These are phyloP conservation scores for Neosilurus hyrtlii DNA, from an alignment of 2,797 vertebrate species.

Conservation along the genomic window DNA sequence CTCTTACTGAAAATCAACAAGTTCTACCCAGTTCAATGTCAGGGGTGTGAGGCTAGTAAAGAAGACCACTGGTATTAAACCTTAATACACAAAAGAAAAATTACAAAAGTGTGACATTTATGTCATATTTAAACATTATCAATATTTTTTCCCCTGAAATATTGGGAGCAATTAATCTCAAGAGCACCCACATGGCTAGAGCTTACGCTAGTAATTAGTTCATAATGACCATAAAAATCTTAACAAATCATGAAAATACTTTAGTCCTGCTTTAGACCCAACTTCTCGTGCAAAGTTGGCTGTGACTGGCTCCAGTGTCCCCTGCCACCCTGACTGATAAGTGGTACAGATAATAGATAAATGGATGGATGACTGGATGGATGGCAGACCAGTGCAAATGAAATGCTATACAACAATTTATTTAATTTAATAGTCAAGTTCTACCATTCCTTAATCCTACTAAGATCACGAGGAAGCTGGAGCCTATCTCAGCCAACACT, in stretches of 20 bases:
- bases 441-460: neutral
- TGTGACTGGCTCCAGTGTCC: no score
- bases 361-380: no score
- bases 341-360: no score
- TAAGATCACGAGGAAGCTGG: no score
- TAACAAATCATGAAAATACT: neutral
- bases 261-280: no score
- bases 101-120: neutral
- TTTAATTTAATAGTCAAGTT: neutral
- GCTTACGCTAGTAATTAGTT: neutral
- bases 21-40: neutral
- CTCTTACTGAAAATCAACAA: neutral
- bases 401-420: neutral
- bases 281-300: no score
- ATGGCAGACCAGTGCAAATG: neutral
- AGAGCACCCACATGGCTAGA: neutral
- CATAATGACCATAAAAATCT: neutral
- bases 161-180: neutral
- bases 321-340: no score
- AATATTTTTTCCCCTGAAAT: neutral
- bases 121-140: neutral
- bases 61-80: neutral
- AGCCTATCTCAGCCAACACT: no score
- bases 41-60: neutral
- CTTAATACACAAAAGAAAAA: neutral